phyloP scores from a whole-genome alignment of 2,888 invertebrate species.

The Ethmia dodecea region DNA sequence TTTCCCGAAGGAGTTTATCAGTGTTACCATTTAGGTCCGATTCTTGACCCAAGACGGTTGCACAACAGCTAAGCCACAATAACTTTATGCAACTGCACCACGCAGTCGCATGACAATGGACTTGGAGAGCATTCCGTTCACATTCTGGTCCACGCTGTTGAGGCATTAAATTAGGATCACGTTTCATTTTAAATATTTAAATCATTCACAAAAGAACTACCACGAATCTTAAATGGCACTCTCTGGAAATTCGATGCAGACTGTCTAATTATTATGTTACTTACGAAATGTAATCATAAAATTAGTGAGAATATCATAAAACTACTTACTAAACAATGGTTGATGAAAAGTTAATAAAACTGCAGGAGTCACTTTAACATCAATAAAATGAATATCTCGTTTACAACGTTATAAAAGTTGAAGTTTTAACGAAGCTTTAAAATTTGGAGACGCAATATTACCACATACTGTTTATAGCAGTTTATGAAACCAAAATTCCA shows the following conservation, averaged over 20 bases:
- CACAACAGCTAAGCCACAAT: constrained; percentile 39
- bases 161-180: constrained; percentile 8
- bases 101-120: constrained; percentile 61
- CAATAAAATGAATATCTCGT: constrained; percentile 26
- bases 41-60: constrained; percentile 48
- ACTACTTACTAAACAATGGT: too few relatives aligned
- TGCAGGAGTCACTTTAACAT: constrained; percentile 17
- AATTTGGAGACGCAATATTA: constrained; percentile 33
- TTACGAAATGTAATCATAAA: too few relatives aligned
- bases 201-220: too few relatives aligned
- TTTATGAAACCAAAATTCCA: constrained; percentile 60
- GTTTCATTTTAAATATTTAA: constrained; percentile 18
- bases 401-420: constrained; percentile 36
- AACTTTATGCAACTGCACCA: constrained; percentile 46
- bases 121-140: constrained; percentile 26
- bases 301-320: too few relatives aligned
- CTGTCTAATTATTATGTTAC: too few relatives aligned
- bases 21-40: constrained; percentile 42
- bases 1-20: constrained; percentile 40
- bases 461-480: constrained; percentile 35
- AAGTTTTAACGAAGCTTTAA: constrained; percentile 33
- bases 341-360: constrained; percentile 9
- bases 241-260: too few relatives aligned
- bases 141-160: constrained; percentile 7
- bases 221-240: too few relatives aligned